Percentiles rank a stretch among this genome's conserved stretches.
These are phyloP conservation scores for Cheilosia soror DNA, from an alignment of 2,888 invertebrate genomes.

Conservation along the genomic window DNA sequence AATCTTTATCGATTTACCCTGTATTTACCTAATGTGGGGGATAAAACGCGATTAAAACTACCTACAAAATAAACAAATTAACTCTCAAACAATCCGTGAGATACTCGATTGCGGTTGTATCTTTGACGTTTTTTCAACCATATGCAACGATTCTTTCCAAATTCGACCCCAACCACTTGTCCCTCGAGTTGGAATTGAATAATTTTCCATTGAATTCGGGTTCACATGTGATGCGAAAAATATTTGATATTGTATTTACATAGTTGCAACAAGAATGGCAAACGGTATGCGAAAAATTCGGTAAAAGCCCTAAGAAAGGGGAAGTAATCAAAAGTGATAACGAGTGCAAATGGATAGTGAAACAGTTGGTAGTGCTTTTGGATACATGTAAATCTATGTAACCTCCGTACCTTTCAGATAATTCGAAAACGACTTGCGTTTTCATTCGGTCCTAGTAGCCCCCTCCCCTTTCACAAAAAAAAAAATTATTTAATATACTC, in stretches of 20 bases:
- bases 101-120: conserved; percentile 41
- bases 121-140: conserved; percentile 64
- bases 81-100: conserved; percentile 32
- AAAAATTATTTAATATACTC: not conserved
- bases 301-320: conserved; percentile 37
- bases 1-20: conserved; percentile 64
- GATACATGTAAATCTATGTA: conserved; percentile 15
- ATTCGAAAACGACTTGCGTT: conserved; percentile 49
- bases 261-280: conserved; percentile 8
- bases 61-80: conserved; percentile 20
- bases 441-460: conserved; percentile 39
- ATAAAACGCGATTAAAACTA: conserved; percentile 28
- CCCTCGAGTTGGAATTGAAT: conserved; percentile 31
- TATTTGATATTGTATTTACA: not conserved
- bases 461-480: conserved; percentile 6
- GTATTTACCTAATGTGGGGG: conserved; percentile 26
- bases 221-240: conserved; percentile 28
- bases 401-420: not conserved
- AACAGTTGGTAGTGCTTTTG: conserved; percentile 33
- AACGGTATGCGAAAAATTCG: conserved; percentile 34
- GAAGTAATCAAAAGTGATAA: conserved; percentile 49
- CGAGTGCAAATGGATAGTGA: conserved; percentile 60
- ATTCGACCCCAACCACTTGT: conserved; percentile 32
- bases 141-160: conserved; percentile 58
- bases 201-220: conserved; percentile 38